Evolutionary conservation across 2,888 invertebrate species (phyloP), one percentile per base, ranked within the genome.

Genomic region (Scaptomyza cyrtandrae): DNA sequence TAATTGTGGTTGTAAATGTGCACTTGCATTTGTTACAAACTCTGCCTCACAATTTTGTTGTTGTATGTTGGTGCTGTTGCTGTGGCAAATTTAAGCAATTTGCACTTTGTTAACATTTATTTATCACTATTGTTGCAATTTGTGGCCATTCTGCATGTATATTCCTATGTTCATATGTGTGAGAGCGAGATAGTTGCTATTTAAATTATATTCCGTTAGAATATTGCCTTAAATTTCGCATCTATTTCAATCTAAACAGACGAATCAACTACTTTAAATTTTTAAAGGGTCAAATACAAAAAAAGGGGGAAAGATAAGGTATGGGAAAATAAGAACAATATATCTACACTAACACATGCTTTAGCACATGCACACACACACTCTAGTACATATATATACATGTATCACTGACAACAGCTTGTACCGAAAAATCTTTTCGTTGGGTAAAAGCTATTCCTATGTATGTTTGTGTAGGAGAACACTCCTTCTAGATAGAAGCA

Each of bases 31-130:
- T 79, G 75, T 75, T 68, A 63, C 79, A 71, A 77, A 68, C 63
- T 65, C 72, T 56, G 53, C 43, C 10, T 56, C 62, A 14, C 49
- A 64, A 56, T 56, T 50, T 62, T 75, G 66, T 55, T 60, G 44
- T 19, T 19, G 19, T 19, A 19, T 19, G 19, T 80, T 58, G 63
- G 49, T 73, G 79, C 71, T 78, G 64, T 80, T 78, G 63, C 76
- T 79, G 79, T 76, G 76, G 82, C 65, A 71, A 83, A 68, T 77
- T 71, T 74, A 71, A 80, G 71, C 80, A 83, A 83, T 84, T 81
- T 81, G 74, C 80, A 84, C 84, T 75, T 84, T 80, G 81, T 80
- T 80, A 80, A 80, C 80, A 80, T 80, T 80, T 84, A 78, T 80
- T 80, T 84, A 75, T 84, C 81, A 83, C 70, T 84, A 74, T 77